Percentiles rank a stretch among this genome's conserved stretches.
Evolutionary conservation across 2,888 invertebrate species (phyloP).

Genomic region (Agriopis leucophaearia): DNA sequence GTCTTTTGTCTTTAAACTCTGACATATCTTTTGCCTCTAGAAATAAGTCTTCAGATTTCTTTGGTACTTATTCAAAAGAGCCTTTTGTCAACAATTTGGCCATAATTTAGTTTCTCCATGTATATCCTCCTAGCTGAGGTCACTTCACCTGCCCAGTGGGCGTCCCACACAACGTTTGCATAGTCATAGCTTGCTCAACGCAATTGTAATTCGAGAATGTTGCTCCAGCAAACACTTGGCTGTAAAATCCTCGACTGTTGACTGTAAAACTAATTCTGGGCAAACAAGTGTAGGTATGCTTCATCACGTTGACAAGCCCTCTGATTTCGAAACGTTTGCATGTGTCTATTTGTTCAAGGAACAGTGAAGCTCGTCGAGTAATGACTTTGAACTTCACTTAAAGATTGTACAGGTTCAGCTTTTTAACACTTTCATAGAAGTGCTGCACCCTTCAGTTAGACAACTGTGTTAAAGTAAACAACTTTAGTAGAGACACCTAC

Average conservation of each 20-base stretch:
- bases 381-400: conserved; percentile 55
- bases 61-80: not conserved
- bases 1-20: not conserved
- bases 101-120: not conserved
- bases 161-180: conserved; percentile 25
- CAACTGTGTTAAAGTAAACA: conserved; percentile 1
- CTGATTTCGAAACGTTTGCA: conserved; percentile 72
- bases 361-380: conserved; percentile 48
- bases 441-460: not conserved
- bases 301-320: conserved; percentile 64
- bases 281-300: conserved; percentile 55
- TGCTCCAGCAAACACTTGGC: conserved; percentile 45
- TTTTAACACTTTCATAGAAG: conserved; percentile 15
- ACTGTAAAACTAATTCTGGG: conserved; percentile 57
- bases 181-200: conserved; percentile 29
- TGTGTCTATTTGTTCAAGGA: conserved; percentile 59
- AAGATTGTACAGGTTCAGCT: conserved; percentile 14
- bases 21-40: not conserved
- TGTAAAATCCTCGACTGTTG: conserved; percentile 51
- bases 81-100: not conserved
- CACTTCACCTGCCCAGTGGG: conserved; percentile 37
- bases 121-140: not conserved
- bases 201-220: conserved; percentile 41
- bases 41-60: not conserved
- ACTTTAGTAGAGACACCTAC: not conserved